These are phyloP conservation scores for Phrynosoma platyrhinos DNA, from an alignment of 2,113 vertebrate genomes.

Conservation along the genomic window DNA sequence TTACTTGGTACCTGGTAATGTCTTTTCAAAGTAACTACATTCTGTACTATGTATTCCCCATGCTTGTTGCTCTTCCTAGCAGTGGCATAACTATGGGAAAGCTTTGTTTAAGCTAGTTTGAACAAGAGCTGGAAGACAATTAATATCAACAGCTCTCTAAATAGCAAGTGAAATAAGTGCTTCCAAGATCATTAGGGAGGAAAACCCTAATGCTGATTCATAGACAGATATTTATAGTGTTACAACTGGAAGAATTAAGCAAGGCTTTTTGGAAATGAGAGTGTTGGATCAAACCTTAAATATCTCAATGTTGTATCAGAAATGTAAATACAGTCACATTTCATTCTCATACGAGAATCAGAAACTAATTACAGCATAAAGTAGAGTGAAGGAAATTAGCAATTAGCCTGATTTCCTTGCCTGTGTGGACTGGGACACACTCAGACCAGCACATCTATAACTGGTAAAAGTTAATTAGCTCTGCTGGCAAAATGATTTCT, in stretches of 20 bases:
- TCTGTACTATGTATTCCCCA: not conserved
- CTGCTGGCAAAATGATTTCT: not conserved
- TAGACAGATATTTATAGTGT: not conserved
- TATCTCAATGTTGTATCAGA: not conserved
- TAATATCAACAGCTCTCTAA: not conserved
- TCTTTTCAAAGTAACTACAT: not conserved
- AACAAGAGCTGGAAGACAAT: not conserved
- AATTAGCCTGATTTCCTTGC: slow-evolving; percentile 33
- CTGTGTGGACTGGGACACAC: slow-evolving; percentile 3
- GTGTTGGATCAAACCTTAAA: not conserved
- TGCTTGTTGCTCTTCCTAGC: not conserved
- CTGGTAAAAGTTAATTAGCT: slow-evolving; percentile 27
- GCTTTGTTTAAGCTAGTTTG: not conserved
- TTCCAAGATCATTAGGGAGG: not conserved
- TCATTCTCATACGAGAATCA: slow-evolving; percentile 1
- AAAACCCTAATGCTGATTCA: not conserved
- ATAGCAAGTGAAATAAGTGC: not conserved
- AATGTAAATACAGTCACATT: slow-evolving; percentile 24
- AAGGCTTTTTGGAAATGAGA: not conserved
- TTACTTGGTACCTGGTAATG: not conserved
- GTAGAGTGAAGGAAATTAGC: slow-evolving; percentile 1
- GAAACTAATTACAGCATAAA: slow-evolving; percentile 32
- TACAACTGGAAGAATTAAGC: not conserved
- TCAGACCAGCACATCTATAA: not conserved
- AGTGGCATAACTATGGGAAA: not conserved